Base-by-base conservation (phyloP, 1,140 invertebrate species). In the Magallana ariakensis region DNA sequence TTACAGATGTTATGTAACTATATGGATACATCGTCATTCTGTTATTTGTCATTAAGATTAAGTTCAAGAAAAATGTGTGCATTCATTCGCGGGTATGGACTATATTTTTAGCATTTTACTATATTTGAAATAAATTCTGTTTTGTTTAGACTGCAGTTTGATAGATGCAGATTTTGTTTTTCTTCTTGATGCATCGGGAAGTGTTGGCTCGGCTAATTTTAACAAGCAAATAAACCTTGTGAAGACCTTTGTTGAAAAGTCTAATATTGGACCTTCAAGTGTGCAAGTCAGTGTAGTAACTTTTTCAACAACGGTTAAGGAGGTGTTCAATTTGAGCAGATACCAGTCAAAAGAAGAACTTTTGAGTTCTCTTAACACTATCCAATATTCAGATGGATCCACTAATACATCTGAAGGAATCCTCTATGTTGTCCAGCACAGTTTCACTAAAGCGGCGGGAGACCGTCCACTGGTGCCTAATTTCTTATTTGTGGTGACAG, bases 201-300 rank as follows among this genome's bases (percentile, higher is more conserved):
- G 87, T 81, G 89, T 88, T 46, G 85, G 86, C 13, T 10, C 26
- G 11, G 7, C 57, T 3, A 88, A 90, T 60, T 90, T 91, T 83
- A n/a, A 81, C 16, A 88, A 91, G 86, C 84, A 88, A 46, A 54
- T 87, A 26, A 11, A 83, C 16, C 91, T 92, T 84, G 89, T 91
- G 10, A 87, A 60, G 9, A 87, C 84, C 4, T 56, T 92, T 85
- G 87, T 86, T 11, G 16, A 87, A 16, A 81, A 86, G 5, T 86
- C 89, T 33, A 58, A 60, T 13, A 89, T 92, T 66, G 89, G 87
- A 19, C 81, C 85, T 80, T 55, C 88, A n/a, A 87, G 87, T 11
- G 84, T 87, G 8, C 90, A 88, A 62, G 83, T 92, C 13, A 83
- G 87, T 11, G 26, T 90, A 26, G 60, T 82, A 5, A 88, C 87